phyloP scores from a whole-genome alignment of 2,797 vertebrate genomes.

The Falco columbarius region DNA sequence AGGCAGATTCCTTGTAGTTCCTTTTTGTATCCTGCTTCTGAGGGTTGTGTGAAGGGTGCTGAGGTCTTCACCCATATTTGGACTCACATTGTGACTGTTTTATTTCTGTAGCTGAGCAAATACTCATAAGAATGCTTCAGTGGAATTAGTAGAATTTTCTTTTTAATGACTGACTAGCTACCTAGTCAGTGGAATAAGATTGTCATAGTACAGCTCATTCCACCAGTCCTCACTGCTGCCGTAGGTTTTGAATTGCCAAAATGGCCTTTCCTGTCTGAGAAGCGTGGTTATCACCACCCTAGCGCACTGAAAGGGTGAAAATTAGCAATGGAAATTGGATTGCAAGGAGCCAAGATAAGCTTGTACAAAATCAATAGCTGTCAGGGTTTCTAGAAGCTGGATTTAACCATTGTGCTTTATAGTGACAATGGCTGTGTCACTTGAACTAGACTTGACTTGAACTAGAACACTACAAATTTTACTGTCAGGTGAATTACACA shows the following conservation, averaged over 20 bases:
- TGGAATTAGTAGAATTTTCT: background rate
- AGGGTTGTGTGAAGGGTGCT: background rate
- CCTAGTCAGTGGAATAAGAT: background rate
- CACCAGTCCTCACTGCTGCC: background rate
- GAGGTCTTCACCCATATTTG: background rate
- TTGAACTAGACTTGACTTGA: background rate
- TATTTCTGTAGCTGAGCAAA: background rate
- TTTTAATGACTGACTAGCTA: background rate
- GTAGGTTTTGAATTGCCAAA: background rate
- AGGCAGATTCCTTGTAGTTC: background rate
- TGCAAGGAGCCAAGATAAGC: background rate
- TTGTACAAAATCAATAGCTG: background rate
- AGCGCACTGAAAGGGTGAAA: background rate
- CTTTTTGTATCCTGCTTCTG: background rate
- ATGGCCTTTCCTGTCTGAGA: background rate
- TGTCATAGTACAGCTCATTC: background rate
- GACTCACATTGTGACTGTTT: background rate
- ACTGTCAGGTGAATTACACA: background rate
- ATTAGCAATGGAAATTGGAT: background rate
- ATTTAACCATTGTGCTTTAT: background rate
- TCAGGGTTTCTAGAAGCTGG: background rate
- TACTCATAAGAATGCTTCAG: background rate
- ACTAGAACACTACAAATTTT: background rate
- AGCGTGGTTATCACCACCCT: background rate
- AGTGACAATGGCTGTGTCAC: background rate